phyloP scores from a whole-genome alignment of 2,888 invertebrate species.

The Sabatieria punctata region DNA sequence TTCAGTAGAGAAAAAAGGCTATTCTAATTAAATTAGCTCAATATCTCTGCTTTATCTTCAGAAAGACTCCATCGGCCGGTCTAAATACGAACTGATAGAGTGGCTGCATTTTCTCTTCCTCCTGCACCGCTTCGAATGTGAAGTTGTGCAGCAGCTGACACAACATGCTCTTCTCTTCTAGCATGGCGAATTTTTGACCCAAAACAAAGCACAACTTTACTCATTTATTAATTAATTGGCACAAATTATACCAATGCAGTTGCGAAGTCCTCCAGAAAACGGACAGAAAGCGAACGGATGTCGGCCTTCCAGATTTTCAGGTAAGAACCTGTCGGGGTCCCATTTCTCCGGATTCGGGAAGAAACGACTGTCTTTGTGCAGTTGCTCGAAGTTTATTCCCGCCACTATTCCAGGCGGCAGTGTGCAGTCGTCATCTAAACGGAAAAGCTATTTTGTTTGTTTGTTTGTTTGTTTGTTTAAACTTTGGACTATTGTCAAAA shows the following conservation, averaged over 20 bases:
- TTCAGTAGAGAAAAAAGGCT: too few species aligned
- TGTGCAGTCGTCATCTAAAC: neutral
- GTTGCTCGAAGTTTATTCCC: conserved; percentile 32
- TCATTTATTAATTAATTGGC: neutral
- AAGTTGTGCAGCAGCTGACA: neutral
- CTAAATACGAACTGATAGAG: neutral
- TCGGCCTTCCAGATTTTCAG: conserved; percentile 21
- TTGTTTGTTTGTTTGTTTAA: too few species aligned
- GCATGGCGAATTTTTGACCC: neutral
- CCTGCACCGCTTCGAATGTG: neutral
- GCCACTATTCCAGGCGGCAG: neutral
- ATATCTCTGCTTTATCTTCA: neutral
- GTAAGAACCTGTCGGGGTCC: conserved; percentile 31
- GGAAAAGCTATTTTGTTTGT: neutral
- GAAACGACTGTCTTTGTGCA: conserved; percentile 25
- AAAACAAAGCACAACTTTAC: neutral
- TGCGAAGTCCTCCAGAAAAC: conserved; percentile 33
- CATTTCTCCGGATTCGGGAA: conserved; percentile 32
- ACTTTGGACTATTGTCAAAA: too few species aligned
- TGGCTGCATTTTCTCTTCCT: neutral
- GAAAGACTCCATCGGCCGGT: neutral
- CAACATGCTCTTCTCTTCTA: neutral
- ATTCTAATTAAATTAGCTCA: too few species aligned
- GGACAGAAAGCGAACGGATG: conserved; percentile 32
- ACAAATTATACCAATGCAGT: conserved; percentile 36